These are phyloP conservation scores for Oryzias melastigma DNA, from an alignment of 2,113 vertebrate genomes.

Conservation along the genomic window DNA sequence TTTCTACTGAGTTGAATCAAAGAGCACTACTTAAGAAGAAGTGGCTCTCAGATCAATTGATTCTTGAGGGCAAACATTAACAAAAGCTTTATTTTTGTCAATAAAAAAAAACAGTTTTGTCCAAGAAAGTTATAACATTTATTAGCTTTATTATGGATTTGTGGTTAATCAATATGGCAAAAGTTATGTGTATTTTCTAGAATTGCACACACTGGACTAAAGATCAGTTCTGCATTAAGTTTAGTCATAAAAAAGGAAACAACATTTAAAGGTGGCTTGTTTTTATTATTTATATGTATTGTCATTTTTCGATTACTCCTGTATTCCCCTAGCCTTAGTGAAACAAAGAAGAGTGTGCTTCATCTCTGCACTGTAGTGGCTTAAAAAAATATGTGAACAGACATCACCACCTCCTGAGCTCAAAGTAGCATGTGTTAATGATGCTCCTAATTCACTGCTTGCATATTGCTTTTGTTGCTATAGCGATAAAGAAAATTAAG, in stretches of 20 bases:
- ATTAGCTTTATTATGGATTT: too few species aligned
- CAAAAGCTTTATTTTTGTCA: slow-evolving; percentile 41
- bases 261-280: slow-evolving; percentile 27
- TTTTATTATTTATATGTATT: slow-evolving; percentile 53
- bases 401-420: slow-evolving; percentile 48
- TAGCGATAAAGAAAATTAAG: slow-evolving; percentile 53
- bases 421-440: slow-evolving; percentile 61
- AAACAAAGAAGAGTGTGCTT: slow-evolving; percentile 56
- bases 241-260: too few species aligned
- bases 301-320: slow-evolving; percentile 26
- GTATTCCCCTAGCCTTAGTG: slow-evolving; percentile 34
- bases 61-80: slow-evolving; percentile 54
- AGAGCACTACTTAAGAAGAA: slow-evolving; percentile 60
- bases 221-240: too few species aligned
- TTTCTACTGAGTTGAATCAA: too few species aligned
- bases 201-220: too few species aligned
- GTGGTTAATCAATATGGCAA: too few species aligned
- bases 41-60: slow-evolving; percentile 56
- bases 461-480: slow-evolving; percentile 53
- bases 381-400: slow-evolving; percentile 26
- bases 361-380: slow-evolving; percentile 45
- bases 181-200: too few species aligned
- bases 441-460: slow-evolving; percentile 64
- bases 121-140: slow-evolving; percentile 15
- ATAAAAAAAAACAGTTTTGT: slow-evolving; percentile 31